Percentiles rank a stretch among this genome's conserved stretches.
Conservation (phyloP, 2,888 invertebrate genomes). For the Trichopoda pennipes region DNA sequence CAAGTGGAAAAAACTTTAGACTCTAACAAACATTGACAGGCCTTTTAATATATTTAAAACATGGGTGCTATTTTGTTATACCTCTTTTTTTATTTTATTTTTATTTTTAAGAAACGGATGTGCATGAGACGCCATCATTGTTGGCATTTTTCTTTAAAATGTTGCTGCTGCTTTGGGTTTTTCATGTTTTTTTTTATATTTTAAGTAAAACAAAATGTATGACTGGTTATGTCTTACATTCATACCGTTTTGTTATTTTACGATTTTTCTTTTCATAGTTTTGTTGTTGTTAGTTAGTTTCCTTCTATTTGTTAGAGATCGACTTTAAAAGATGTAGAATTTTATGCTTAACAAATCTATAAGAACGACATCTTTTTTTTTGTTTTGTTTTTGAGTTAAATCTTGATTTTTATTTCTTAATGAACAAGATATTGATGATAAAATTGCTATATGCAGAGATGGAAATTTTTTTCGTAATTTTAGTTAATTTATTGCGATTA, state of each 20-base stretch:
- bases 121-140: slow-evolving; percentile 69
- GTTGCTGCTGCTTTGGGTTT: slow-evolving; percentile 30
- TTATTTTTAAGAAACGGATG: slow-evolving; percentile 62
- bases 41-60: slow-evolving; percentile 59
- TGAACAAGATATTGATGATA: not conserved
- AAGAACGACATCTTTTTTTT: slow-evolving; percentile 33
- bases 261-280: slow-evolving; percentile 13
- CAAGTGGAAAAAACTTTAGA: slow-evolving; percentile 33
- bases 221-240: slow-evolving; percentile 20
- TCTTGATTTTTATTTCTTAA: not conserved
- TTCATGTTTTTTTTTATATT: slow-evolving; percentile 1
- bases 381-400: not conserved
- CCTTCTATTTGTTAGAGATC: slow-evolving; percentile 27
- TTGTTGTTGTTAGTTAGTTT: slow-evolving; percentile 33
- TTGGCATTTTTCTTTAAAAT: slow-evolving; percentile 48
- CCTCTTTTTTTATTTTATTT: slow-evolving; percentile 12
- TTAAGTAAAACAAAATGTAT: slow-evolving; percentile 12
- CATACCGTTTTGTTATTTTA: not conserved
- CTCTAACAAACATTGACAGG: slow-evolving; percentile 61
- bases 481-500: too few species aligned
- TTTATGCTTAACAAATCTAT: not conserved
- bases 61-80: slow-evolving; percentile 51
- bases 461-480: not conserved
- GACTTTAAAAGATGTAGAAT: slow-evolving; percentile 41
- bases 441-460: not conserved